phyloP scores from a whole-genome alignment of 2,888 invertebrate species.

The Drosophila paracracens region DNA sequence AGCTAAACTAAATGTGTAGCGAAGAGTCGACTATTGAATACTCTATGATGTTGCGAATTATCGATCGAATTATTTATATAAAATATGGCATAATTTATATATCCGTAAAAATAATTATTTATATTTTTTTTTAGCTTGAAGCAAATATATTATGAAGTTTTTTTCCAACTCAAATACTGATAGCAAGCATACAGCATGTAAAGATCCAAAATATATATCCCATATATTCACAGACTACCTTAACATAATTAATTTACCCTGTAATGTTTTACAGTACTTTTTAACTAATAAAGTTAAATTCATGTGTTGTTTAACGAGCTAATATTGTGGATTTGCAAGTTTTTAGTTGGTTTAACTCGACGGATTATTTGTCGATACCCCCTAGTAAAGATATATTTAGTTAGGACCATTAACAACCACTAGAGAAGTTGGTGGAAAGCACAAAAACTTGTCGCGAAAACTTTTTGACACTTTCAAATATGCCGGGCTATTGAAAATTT shows the following conservation, averaged over 20 bases:
- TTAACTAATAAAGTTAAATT: neutral
- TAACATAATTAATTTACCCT: neutral
- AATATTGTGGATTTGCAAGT: neutral
- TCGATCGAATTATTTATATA: neutral
- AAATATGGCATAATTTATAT: neutral
- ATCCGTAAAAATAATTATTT: neutral
- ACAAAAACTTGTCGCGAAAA: constrained; percentile 56
- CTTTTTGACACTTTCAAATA: constrained; percentile 77
- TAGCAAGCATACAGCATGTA: neutral
- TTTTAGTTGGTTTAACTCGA: neutral
- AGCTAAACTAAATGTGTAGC: neutral
- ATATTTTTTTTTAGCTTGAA: neutral
- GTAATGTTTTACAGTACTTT: neutral
- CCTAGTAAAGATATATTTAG: constrained; percentile 8
- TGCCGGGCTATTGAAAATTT: constrained; percentile 71
- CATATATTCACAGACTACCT: neutral
- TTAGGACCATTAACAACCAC: constrained; percentile 18
- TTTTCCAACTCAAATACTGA: neutral
- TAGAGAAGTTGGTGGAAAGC: constrained; percentile 19
- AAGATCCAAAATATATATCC: neutral
- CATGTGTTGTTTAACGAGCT: neutral
- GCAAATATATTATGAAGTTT: neutral
- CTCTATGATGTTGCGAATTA: constrained; percentile 7
- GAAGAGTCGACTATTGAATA: constrained; percentile 5
- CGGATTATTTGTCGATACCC: neutral